These are phyloP conservation scores for Anarrhichthys ocellatus DNA, from an alignment of 2,113 vertebrate genomes.

Conservation along the genomic window DNA sequence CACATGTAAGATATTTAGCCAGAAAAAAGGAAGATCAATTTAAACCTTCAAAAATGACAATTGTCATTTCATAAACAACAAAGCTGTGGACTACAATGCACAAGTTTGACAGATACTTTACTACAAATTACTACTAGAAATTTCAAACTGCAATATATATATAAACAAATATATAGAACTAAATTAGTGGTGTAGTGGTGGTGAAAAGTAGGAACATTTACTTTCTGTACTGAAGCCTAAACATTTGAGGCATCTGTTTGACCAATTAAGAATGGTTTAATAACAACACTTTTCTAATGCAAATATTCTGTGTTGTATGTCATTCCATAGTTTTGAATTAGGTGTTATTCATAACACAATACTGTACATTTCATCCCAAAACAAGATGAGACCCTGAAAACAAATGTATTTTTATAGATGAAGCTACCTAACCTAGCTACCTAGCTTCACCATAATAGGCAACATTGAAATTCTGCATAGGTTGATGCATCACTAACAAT, in stretches of 20 bases:
- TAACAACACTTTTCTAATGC: not conserved
- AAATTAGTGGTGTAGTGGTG: not conserved
- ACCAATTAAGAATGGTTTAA: not conserved
- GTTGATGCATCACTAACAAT: too few relatives aligned
- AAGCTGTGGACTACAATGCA: not conserved
- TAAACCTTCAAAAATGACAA: not conserved
- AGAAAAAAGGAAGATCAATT: not conserved
- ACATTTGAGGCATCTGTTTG: not conserved
- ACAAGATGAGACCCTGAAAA: not conserved
- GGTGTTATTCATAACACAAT: constrained; percentile 10
- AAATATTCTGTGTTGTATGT: not conserved
- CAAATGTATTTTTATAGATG: not conserved
- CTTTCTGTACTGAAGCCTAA: not conserved
- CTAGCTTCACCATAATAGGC: too few relatives aligned
- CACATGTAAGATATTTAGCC: not conserved
- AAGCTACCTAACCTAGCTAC: not conserved
- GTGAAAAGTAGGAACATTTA: not conserved
- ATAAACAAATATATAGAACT: too few relatives aligned
- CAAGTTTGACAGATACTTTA: not conserved
- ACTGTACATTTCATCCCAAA: not conserved
- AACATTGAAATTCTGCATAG: too few relatives aligned
- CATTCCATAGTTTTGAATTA: not conserved
- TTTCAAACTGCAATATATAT: not conserved
- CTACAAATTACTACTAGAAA: too few relatives aligned
- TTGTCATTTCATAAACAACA: not conserved